Conservation (phyloP, 2,797 vertebrate species). For the Labeo calbasu region DNA sequence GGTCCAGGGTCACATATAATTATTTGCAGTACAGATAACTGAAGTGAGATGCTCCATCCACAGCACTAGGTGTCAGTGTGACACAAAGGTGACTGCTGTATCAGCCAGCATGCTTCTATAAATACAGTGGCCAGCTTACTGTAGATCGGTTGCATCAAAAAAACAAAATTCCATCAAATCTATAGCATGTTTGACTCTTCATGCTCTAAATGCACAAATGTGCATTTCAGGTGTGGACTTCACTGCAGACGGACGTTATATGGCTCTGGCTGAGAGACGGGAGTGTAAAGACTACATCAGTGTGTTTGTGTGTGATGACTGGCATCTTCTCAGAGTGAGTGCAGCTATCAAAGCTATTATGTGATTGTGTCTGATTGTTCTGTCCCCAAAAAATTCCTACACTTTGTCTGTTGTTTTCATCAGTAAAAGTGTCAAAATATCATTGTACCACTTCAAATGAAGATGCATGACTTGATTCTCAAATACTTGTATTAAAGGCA, state of each 20-base stretch:
- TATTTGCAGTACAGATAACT: background rate
- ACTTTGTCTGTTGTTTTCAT: background rate
- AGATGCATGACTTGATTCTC: background rate
- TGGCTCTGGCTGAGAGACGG: constrained; percentile 92
- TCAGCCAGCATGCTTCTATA: background rate
- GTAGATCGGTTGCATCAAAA: background rate
- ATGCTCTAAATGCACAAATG: background rate
- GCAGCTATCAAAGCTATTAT: background rate
- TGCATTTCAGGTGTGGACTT: constrained; percentile 86
- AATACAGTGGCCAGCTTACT: background rate
- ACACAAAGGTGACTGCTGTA: background rate
- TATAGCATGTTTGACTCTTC: background rate
- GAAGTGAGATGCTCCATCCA: background rate
- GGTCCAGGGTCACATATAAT: background rate
- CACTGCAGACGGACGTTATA: constrained; percentile 89
- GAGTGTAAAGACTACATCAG: constrained; percentile 96
- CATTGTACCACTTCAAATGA: background rate
- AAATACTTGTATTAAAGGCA: background rate
- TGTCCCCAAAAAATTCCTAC: too few relatives aligned
- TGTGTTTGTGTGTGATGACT: constrained; percentile 94
- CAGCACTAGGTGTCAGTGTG: background rate
- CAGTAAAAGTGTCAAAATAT: constrained; percentile 5
- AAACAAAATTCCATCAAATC: background rate
- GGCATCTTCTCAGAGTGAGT: constrained; percentile 94
- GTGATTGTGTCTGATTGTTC: background rate